Conservation (phyloP, 2,797 vertebrate genomes). For the Avahi laniger region DNA sequence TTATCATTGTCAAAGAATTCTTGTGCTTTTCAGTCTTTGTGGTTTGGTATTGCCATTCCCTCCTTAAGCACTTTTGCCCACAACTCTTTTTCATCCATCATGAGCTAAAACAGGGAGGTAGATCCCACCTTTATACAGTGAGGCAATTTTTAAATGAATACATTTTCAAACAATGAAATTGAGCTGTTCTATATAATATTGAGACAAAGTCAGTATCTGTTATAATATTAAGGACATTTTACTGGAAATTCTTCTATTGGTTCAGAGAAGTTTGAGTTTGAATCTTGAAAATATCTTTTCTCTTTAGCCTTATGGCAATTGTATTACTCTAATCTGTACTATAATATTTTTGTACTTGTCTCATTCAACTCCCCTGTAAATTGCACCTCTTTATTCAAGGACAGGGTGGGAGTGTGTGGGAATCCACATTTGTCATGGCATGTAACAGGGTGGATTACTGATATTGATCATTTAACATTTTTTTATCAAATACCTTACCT, state of each 20-base stretch:
- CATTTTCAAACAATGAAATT: neutral
- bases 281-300: neutral
- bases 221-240: neutral
- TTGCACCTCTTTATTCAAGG: neutral
- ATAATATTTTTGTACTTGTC: neutral
- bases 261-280: neutral
- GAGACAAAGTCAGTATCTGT: neutral
- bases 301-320: neutral
- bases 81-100: neutral
- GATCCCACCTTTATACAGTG: neutral
- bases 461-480: neutral
- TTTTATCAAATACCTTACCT: neutral
- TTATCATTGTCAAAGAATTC: neutral
- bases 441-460: neutral
- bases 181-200: neutral
- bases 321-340: neutral
- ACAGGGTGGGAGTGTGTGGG: neutral
- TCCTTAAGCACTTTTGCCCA: neutral
- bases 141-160: neutral
- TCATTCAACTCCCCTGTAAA: neutral
- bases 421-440: neutral
- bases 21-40: neutral
- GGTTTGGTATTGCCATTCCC: neutral
- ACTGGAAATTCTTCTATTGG: fast-evolving
- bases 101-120: neutral